Evolutionary conservation across 2,113 vertebrate species (phyloP).

Genomic region (Perca fluviatilis): DNA sequence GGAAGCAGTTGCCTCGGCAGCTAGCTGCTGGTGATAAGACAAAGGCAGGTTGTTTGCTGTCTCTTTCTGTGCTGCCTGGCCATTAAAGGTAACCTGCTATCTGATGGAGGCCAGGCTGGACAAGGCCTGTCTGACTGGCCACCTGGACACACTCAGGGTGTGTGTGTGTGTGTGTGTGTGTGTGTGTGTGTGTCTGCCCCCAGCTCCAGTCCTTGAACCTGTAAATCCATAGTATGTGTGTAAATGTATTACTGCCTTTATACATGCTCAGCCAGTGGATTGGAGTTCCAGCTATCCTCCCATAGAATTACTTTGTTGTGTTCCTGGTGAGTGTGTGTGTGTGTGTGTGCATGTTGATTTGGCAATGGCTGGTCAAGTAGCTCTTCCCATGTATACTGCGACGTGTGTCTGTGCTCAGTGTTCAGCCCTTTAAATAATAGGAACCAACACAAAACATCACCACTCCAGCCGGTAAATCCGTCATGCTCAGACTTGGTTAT

Average conservation of each 20-base stretch:
- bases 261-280: slow-evolving; percentile 31
- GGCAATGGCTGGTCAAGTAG: slow-evolving; percentile 20
- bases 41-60: slow-evolving; percentile 71
- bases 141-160: background rate
- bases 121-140: slow-evolving; percentile 31
- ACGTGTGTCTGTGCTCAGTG: background rate
- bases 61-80: slow-evolving; percentile 45
- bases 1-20: slow-evolving; percentile 10
- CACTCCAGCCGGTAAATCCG: slow-evolving; percentile 11
- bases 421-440: background rate
- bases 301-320: slow-evolving; percentile 50
- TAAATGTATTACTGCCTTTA: slow-evolving; percentile 28
- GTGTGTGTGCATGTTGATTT: slow-evolving; percentile 13
- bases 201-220: slow-evolving; percentile 21
- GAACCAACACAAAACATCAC: slow-evolving; percentile 13
- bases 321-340: slow-evolving; percentile 23
- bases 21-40: slow-evolving; percentile 66
- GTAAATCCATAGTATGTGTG: slow-evolving; percentile 24
- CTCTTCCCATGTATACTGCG: slow-evolving; percentile 11
- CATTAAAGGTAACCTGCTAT: slow-evolving; percentile 70
- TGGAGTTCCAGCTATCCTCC: slow-evolving; percentile 35
- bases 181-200: slow-evolving; percentile 17
- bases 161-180: slow-evolving; percentile 26
- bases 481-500: background rate
- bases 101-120: slow-evolving; percentile 63